Conservation (phyloP, 2,888 invertebrate genomes). For the Protonemura montana region DNA sequence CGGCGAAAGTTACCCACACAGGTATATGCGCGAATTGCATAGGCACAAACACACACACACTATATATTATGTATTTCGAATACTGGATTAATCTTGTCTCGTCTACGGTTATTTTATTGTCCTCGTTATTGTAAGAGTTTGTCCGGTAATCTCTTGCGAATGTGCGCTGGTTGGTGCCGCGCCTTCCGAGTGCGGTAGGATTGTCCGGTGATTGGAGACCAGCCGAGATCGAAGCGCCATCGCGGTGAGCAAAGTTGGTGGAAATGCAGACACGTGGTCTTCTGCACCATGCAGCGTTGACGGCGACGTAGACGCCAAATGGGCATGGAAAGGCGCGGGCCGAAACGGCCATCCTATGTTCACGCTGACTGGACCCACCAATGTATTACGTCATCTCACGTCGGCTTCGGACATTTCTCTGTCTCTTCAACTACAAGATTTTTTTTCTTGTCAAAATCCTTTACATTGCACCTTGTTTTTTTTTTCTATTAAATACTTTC, state of each 20-base stretch:
- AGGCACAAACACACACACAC: background rate
- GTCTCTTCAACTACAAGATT: background rate
- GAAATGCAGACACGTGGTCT: too few relatives aligned
- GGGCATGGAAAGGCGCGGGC: background rate
- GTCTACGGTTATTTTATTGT: background rate
- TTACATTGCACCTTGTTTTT: background rate
- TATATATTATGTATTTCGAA: background rate
- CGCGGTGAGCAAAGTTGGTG: too few relatives aligned
- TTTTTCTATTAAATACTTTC: background rate
- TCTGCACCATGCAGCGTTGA: too few relatives aligned
- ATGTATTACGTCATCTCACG: background rate
- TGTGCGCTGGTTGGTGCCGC: background rate
- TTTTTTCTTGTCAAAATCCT: background rate
- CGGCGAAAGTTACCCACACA: background rate
- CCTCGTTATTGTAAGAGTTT: too few relatives aligned
- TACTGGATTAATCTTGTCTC: background rate
- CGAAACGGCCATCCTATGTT: background rate
- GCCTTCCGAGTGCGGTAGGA: background rate
- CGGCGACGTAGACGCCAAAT: background rate
- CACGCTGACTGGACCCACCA: background rate
- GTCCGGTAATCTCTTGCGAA: too few relatives aligned
- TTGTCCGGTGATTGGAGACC: background rate
- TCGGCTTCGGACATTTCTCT: background rate
- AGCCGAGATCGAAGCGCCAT: too few relatives aligned
- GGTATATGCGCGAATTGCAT: background rate